Conservation (phyloP, 2,113 vertebrate genomes). For the Ophthalmolycus amberensis region DNA sequence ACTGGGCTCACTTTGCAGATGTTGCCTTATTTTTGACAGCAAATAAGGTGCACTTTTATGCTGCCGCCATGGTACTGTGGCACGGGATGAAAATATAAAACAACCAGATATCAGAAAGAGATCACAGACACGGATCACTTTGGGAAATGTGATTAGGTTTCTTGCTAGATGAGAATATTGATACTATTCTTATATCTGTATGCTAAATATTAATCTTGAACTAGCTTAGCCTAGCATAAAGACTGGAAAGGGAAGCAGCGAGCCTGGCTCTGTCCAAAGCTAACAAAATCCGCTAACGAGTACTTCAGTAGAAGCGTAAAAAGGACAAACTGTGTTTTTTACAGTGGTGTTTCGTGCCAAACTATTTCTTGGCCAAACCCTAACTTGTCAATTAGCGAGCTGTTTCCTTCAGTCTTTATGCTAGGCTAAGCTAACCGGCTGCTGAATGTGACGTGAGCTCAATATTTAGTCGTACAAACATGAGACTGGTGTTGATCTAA, state of each 20-base stretch:
- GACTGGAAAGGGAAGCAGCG: background rate
- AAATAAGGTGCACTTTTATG: conserved; percentile 40
- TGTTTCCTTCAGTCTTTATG: background rate
- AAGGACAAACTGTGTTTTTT: background rate
- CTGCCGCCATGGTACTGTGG: conserved; percentile 39
- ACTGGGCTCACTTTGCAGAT: conserved; percentile 67
- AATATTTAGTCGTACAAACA: background rate
- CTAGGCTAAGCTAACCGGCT: background rate
- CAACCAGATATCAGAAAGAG: conserved; percentile 19
- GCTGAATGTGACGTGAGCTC: background rate
- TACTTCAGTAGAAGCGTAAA: background rate
- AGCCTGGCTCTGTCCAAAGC: background rate
- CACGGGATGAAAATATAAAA: conserved; percentile 29
- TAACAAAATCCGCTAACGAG: background rate
- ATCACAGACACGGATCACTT: conserved; percentile 32
- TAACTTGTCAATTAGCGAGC: background rate
- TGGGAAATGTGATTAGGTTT: background rate
- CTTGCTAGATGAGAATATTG: background rate
- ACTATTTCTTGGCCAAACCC: background rate
- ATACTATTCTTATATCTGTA: background rate
- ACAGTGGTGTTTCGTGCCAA: background rate
- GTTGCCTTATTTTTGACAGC: conserved; percentile 54
- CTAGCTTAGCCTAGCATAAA: background rate
- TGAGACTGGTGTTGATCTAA: background rate
- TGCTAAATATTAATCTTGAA: background rate